These are phyloP conservation scores for Tursiops truncatus DNA, from an alignment of 2,113 vertebrate genomes.

Conservation along the genomic window DNA sequence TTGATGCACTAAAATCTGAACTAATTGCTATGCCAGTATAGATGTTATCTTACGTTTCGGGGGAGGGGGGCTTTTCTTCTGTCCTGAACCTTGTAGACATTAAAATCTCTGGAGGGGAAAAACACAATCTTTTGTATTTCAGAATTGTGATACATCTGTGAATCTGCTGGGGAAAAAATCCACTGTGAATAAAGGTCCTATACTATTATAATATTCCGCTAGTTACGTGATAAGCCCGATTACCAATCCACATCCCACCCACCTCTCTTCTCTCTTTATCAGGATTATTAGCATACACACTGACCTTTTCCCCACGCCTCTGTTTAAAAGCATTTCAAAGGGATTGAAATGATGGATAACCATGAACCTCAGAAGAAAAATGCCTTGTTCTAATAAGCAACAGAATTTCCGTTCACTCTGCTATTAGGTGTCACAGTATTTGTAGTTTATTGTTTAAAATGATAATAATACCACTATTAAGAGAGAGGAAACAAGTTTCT, in stretches of 20 bases:
- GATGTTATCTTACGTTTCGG: constrained; percentile 9
- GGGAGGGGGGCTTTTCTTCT: not conserved
- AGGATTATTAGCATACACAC: not conserved
- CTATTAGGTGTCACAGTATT: not conserved
- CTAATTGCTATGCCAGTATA: not conserved
- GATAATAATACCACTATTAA: not conserved
- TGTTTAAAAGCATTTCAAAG: constrained; percentile 37
- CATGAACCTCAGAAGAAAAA: not conserved
- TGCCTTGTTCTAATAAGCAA: not conserved
- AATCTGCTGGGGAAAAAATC: not conserved
- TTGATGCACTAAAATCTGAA: not conserved
- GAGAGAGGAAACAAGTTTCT: not conserved
- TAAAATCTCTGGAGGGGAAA: constrained; percentile 8
- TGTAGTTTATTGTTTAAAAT: constrained; percentile 6
- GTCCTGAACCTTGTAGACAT: not conserved
- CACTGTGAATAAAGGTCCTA: not conserved
- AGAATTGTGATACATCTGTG: not conserved
- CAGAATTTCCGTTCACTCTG: not conserved
- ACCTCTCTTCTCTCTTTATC: not conserved
- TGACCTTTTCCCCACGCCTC: not conserved
- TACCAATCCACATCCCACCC: not conserved
- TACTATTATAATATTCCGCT: not conserved
- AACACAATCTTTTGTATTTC: not conserved
- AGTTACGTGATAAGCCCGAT: not conserved
- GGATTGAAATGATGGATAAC: not conserved